phyloP scores from a whole-genome alignment of 2,797 vertebrate genomes.

The Otus scops region DNA sequence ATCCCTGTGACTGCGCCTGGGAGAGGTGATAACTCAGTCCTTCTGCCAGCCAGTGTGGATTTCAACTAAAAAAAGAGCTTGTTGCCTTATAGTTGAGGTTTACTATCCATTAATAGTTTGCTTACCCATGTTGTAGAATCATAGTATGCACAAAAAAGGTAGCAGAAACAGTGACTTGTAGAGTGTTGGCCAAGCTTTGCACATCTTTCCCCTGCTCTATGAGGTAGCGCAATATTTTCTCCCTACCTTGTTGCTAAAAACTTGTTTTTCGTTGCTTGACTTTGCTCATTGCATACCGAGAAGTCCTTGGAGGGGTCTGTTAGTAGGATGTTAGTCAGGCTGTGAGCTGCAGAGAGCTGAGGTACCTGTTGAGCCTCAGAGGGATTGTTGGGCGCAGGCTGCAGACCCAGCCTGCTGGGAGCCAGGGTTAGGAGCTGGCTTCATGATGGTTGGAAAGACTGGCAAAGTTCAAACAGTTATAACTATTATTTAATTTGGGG shows the following conservation, averaged over 20 bases:
- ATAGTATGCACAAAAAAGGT: not conserved
- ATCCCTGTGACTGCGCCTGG: not conserved
- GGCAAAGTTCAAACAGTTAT: not conserved
- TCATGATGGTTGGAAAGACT: not conserved
- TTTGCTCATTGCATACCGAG: fast-evolving
- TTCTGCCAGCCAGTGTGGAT: not conserved
- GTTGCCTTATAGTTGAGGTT: not conserved
- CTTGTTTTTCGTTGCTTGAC: not conserved
- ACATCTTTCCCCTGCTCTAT: not conserved
- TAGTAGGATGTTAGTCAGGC: not conserved
- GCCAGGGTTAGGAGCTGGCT: not conserved
- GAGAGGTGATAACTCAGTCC: not conserved
- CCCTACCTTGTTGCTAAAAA: not conserved
- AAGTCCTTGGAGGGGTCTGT: not conserved
- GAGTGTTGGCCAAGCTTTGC: not conserved
- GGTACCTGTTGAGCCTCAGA: not conserved
- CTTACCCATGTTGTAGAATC: not conserved
- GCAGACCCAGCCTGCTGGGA: not conserved
- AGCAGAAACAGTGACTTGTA: fast-evolving
- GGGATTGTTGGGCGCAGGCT: not conserved
- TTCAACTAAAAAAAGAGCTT: not conserved
- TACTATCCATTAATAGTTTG: not conserved
- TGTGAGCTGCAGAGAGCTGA: not conserved
- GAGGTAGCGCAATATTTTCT: not conserved
- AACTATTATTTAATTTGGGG: not conserved